Percentiles rank a stretch among this genome's conserved stretches.
phyloP scores from a whole-genome alignment of 1,140 invertebrate genomes.

The Marisa cornuarietis region DNA sequence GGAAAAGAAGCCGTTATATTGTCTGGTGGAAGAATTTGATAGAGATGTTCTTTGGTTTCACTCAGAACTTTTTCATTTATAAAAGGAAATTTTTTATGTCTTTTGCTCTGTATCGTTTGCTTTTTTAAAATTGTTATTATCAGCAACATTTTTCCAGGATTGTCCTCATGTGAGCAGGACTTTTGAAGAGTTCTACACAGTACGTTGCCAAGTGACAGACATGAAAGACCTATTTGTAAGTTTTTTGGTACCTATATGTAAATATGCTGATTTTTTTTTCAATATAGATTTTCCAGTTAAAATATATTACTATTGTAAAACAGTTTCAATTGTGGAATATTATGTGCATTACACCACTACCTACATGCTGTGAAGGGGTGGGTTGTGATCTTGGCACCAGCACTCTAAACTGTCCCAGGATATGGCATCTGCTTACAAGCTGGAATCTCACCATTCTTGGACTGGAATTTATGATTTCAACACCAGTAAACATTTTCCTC shows the following conservation, averaged over 20 bases:
- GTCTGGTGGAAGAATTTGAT: not conserved
- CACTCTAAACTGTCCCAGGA: no score
- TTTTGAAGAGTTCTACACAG: conserved; percentile 95
- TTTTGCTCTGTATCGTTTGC: not conserved
- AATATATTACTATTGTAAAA: no score
- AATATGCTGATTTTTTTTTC: no score
- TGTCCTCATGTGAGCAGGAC: conserved; percentile 94
- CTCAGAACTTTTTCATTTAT: not conserved
- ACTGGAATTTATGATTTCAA: no score
- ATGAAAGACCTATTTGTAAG: conserved; percentile 89
- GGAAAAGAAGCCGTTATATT: not conserved
- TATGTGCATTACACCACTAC: no score
- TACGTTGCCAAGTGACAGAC: conserved; percentile 93
- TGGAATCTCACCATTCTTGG: no score
- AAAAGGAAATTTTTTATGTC: not conserved
- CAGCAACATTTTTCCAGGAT: conserved; percentile 70
- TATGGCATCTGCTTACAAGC: no score
- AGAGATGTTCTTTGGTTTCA: not conserved
- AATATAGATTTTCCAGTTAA: no score
- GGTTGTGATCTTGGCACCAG: no score
- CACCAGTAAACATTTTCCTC: no score
- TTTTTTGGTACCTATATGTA: conserved; percentile 17
- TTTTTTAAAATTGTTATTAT: not conserved
- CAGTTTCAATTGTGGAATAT: no score
- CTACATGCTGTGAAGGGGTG: no score